These are phyloP conservation scores for Sinocyclocheilus grahami DNA, from an alignment of 2,113 vertebrate genomes.

Conservation along the genomic window DNA sequence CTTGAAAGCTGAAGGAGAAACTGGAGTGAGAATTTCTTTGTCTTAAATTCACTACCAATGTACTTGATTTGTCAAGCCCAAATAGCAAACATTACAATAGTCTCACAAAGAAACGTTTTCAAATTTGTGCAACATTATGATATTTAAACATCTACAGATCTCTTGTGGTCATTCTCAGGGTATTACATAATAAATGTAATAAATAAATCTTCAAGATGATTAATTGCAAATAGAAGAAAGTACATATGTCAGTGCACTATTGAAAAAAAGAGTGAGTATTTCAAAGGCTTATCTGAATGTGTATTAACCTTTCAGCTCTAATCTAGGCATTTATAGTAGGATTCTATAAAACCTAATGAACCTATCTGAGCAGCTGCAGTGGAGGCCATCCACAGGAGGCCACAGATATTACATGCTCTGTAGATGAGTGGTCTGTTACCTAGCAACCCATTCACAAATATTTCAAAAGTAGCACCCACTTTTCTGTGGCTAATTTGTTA, in stretches of 20 bases:
- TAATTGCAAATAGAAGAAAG: neutral
- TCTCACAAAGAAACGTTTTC: conserved; percentile 50
- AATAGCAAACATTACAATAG: neutral
- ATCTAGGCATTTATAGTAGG: conserved; percentile 50
- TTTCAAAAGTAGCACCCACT: conserved; percentile 29
- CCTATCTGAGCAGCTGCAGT: conserved; percentile 31
- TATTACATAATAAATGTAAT: neutral
- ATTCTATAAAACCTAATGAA: conserved; percentile 59
- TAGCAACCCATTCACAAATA: conserved; percentile 58
- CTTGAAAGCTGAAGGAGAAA: neutral
- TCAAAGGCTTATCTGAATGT: conserved; percentile 42
- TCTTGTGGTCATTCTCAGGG: neutral
- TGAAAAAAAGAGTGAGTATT: conserved; percentile 8
- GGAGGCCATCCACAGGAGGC: conserved; percentile 8
- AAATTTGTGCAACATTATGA: neutral
- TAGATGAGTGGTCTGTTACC: conserved; percentile 52
- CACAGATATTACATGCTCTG: neutral
- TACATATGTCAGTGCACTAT: neutral
- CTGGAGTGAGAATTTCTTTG: neutral
- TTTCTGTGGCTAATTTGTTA: neutral
- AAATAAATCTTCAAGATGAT: neutral
- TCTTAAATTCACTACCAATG: neutral
- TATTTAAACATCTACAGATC: neutral
- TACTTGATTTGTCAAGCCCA: neutral
- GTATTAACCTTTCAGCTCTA: conserved; percentile 58